phyloP scores from a whole-genome alignment of 2,888 invertebrate genomes.

The Clostera curtula region DNA sequence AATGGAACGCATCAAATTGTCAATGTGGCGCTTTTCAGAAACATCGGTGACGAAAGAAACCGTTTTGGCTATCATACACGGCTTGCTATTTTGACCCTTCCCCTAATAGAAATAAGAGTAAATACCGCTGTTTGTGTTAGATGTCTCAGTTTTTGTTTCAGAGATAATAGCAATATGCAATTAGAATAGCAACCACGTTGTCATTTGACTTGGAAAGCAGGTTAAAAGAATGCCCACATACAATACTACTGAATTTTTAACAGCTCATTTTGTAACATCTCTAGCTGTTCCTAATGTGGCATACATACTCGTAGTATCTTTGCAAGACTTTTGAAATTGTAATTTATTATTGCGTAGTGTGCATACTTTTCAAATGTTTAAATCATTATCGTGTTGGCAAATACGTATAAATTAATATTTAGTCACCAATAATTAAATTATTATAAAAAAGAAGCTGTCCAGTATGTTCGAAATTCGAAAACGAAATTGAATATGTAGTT shows the following conservation, averaged over 20 bases:
- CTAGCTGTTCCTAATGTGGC: slow-evolving; percentile 17
- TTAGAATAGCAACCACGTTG: slow-evolving; percentile 48
- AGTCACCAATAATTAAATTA: background rate
- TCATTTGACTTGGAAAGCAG: slow-evolving; percentile 63
- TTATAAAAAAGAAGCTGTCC: too few species aligned
- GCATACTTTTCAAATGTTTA: background rate
- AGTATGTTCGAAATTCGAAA: too few species aligned
- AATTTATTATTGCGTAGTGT: background rate
- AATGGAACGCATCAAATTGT: slow-evolving; percentile 64
- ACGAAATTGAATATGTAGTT: too few species aligned
- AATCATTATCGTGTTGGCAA: background rate
- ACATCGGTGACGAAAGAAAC: slow-evolving; percentile 26
- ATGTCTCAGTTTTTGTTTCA: slow-evolving; percentile 20
- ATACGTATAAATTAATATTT: background rate
- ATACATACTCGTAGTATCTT: slow-evolving; percentile 1
- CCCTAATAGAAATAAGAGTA: slow-evolving; percentile 4
- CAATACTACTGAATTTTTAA: slow-evolving; percentile 42
- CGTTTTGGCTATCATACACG: slow-evolving; percentile 1
- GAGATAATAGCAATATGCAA: slow-evolving; percentile 43
- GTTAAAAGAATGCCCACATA: slow-evolving; percentile 39
- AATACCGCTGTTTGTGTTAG: slow-evolving; percentile 11
- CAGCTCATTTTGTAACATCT: slow-evolving; percentile 33
- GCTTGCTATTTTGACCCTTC: slow-evolving; percentile 20
- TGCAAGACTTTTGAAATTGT: background rate
- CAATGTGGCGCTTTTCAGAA: slow-evolving; percentile 40